These are phyloP conservation scores for Amiota minor DNA, from an alignment of 2,888 invertebrate species.

Conservation along the genomic window DNA sequence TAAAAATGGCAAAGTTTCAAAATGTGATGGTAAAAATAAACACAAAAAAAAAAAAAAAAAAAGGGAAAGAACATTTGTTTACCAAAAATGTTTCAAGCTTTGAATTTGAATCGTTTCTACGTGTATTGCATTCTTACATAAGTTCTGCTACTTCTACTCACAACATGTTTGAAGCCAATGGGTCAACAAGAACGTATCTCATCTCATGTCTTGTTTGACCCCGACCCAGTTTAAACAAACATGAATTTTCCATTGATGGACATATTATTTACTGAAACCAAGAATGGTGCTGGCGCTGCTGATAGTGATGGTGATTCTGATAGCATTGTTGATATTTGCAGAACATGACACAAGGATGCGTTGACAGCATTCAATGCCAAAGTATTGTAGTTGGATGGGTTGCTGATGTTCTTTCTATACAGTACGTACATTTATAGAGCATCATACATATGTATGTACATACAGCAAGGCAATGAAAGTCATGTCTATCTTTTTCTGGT, in stretches of 20 bases:
- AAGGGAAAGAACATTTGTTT: too few species aligned
- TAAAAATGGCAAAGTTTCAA: not conserved
- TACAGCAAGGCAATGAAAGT: too few species aligned
- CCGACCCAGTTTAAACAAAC: constrained; percentile 15
- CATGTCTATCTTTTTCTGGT: too few species aligned
- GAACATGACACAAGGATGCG: not conserved
- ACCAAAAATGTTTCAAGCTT: not conserved
- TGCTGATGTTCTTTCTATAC: too few species aligned
- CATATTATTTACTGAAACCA: not conserved
- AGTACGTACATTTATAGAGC: too few species aligned
- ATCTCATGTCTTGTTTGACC: constrained; percentile 1
- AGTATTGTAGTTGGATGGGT: too few species aligned
- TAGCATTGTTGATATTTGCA: not conserved
- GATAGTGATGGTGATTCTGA: not conserved
- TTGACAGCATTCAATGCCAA: too few species aligned
- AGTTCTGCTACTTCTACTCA: too few species aligned
- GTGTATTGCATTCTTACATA: too few species aligned
- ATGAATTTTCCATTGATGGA: constrained; percentile 1
- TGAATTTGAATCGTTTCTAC: not conserved
- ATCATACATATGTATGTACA: too few species aligned
- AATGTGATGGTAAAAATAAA: not conserved
- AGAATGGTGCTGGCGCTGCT: not conserved
- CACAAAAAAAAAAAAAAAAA: not conserved
- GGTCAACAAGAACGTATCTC: not conserved
- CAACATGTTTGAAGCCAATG: not conserved